Conservation (phyloP, 2,888 invertebrate species). For the Apodemia mormo region DNA sequence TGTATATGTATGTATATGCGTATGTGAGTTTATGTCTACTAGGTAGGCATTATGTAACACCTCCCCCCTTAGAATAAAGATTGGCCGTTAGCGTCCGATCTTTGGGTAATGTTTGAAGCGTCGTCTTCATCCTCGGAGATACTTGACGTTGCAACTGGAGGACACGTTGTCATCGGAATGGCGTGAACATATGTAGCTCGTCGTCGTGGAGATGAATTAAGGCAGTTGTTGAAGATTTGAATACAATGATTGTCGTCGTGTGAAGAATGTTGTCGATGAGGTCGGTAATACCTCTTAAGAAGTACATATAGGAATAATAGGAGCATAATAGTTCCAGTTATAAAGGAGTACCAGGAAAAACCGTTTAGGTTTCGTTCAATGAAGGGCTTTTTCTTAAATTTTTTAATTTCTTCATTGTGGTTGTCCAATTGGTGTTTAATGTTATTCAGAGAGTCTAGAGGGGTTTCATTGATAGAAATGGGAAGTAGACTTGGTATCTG, state of each 20-base stretch:
- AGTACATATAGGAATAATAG: not conserved
- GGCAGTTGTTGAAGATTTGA: constrained; percentile 36
- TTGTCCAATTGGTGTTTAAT: constrained; percentile 32
- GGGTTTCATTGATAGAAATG: constrained; percentile 34
- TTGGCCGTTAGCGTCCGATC: constrained; percentile 28
- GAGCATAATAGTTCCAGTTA: not conserved
- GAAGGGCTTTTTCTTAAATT: not conserved
- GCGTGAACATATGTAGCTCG: constrained; percentile 5
- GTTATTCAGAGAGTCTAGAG: constrained; percentile 31
- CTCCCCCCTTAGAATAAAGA: constrained; percentile 34
- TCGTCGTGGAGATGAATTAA: constrained; percentile 23
- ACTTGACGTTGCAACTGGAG: not conserved
- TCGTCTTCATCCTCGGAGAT: constrained; percentile 28
- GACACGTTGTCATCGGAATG: constrained; percentile 20
- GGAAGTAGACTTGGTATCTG: constrained; percentile 26
- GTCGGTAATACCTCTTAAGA: not conserved
- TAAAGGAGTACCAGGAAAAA: not conserved
- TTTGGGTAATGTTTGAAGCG: constrained; percentile 20
- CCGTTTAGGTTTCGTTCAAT: not conserved
- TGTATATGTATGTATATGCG: not conserved
- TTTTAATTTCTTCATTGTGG: constrained; percentile 7
- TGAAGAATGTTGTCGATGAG: not conserved
- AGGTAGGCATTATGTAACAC: constrained; percentile 24
- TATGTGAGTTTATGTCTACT: not conserved
- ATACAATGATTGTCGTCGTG: constrained; percentile 21